These are phyloP conservation scores for Osedax fenrisi DNA, from an alignment of 2,888 invertebrate species.

Conservation along the genomic window DNA sequence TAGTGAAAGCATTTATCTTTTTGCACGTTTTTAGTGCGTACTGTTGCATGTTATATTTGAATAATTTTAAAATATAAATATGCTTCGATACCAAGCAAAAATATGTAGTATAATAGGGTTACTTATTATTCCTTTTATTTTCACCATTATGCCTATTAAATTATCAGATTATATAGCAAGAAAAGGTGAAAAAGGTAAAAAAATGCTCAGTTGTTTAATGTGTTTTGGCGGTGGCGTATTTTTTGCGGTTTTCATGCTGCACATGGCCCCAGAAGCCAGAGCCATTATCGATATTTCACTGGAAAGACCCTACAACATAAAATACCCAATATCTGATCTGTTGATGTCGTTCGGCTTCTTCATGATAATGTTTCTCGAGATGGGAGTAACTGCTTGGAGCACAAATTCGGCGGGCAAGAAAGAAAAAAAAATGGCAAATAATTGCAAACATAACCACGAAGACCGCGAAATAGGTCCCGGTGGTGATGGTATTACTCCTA, in stretches of 20 bases:
- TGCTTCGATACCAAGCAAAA: slow-evolving; percentile 36
- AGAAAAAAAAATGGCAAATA: slow-evolving; percentile 18
- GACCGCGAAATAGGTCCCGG: not conserved
- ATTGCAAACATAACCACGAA: slow-evolving; percentile 8
- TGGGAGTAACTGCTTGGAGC: slow-evolving; percentile 8
- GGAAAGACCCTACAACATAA: slow-evolving; percentile 32
- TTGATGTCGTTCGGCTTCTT: slow-evolving; percentile 46
- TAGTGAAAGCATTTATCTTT: too few relatives aligned
- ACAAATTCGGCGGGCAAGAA: not conserved
- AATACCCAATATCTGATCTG: slow-evolving; percentile 45
- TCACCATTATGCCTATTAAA: slow-evolving; percentile 35
- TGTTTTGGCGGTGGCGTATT: slow-evolving; percentile 48
- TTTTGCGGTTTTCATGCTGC: slow-evolving; percentile 47
- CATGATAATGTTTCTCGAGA: slow-evolving; percentile 42
- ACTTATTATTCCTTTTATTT: slow-evolving; percentile 34
- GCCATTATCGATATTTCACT: slow-evolving; percentile 37
- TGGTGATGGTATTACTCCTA: too few relatives aligned
- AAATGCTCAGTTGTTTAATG: slow-evolving; percentile 38
- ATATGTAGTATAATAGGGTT: slow-evolving; percentile 32
- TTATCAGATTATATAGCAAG: slow-evolving; percentile 30
- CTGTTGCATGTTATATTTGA: too few relatives aligned
- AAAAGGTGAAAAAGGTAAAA: slow-evolving; percentile 32
- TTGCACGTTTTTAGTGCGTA: too few relatives aligned
- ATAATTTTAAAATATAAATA: slow-evolving; percentile 27
- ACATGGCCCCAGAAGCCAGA: slow-evolving; percentile 44